These are phyloP conservation scores for Conopomorpha cramerella DNA, from an alignment of 1,140 invertebrate species.

Conservation along the genomic window DNA sequence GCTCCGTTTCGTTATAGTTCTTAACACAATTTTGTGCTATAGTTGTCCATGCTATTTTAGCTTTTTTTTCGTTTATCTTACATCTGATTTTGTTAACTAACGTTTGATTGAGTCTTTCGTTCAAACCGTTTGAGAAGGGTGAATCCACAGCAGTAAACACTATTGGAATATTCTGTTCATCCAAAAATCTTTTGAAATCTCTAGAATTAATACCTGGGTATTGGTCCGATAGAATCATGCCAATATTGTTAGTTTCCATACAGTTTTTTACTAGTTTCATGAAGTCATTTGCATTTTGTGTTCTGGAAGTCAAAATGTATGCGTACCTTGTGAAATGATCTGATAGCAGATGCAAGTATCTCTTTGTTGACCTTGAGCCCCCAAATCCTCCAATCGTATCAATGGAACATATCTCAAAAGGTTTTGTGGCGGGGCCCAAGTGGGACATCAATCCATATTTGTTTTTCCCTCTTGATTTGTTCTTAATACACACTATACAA, in stretches of 20 bases:
- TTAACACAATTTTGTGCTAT: too few relatives aligned
- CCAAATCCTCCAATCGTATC: conserved; percentile 14
- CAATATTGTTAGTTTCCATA: conserved; percentile 8
- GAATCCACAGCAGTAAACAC: conserved; percentile 11
- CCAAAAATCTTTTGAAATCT: conserved; percentile 11
- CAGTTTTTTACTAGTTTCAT: conserved; percentile 12
- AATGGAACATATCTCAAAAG: conserved; percentile 13
- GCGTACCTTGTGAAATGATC: conserved; percentile 10
- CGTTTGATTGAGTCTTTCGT: too few relatives aligned
- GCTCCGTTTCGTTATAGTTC: too few relatives aligned
- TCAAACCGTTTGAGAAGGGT: conserved; percentile 9
- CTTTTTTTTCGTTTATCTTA: too few relatives aligned
- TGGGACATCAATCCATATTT: conserved; percentile 6
- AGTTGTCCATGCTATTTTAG: conserved; percentile 4
- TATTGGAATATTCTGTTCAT: conserved; percentile 6
- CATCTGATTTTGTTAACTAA: too few relatives aligned
- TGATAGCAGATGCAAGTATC: conserved; percentile 7
- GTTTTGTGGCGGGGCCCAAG: conserved; percentile 11
- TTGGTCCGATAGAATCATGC: conserved; percentile 14
- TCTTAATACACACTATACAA: conserved; percentile 10
- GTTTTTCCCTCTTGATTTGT: conserved; percentile 3
- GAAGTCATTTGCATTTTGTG: too few relatives aligned
- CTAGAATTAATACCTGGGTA: conserved; percentile 17
- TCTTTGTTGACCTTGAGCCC: conserved; percentile 8
- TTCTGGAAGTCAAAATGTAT: conserved; percentile 14